Percentiles rank a stretch among this genome's conserved stretches.
phyloP scores from a whole-genome alignment of 2,797 vertebrate species.

The Lutjanus campechanus region DNA sequence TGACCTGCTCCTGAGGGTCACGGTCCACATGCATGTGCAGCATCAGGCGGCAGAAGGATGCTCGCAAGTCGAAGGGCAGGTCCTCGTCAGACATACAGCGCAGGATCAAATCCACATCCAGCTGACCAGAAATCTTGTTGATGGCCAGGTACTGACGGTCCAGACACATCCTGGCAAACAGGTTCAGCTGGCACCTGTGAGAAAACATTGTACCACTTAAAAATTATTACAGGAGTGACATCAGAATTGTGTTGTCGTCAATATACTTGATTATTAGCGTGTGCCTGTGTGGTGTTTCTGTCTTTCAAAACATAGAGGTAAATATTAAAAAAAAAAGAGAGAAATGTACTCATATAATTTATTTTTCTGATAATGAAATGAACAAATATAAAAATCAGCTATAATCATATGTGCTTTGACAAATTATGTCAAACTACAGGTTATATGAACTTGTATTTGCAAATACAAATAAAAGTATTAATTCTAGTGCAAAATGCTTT shows the following conservation, averaged over 20 bases:
- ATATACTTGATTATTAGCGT: not conserved
- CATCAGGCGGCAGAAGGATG: constrained; percentile 99
- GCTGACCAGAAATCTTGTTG: constrained; percentile 97
- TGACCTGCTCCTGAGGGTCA: constrained; percentile 98
- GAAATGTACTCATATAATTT: too few species aligned
- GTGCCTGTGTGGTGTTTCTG: not conserved
- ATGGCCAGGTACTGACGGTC: constrained; percentile 98
- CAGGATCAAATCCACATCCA: constrained; percentile 97
- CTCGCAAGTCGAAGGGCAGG: constrained; percentile 94
- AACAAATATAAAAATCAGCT: too few species aligned
- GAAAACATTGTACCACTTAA: not conserved
- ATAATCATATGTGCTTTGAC: too few species aligned
- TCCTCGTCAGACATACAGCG: constrained; percentile 99
- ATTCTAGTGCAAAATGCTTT: too few species aligned
- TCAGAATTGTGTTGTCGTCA: not conserved
- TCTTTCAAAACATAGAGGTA: too few species aligned
- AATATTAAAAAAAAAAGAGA: too few species aligned
- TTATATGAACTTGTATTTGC: too few species aligned
- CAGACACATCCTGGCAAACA: constrained; percentile 98
- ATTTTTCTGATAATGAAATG: too few species aligned
- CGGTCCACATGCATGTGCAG: constrained; percentile 99
- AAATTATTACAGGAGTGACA: not conserved
- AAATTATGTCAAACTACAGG: too few species aligned
- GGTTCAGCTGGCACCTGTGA: constrained; percentile 95
- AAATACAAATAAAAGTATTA: too few species aligned